A percentile compares a stretch with the other conserved stretches of the same genome.
These are phyloP conservation scores for Camelus bactrianus DNA, from an alignment of 2,113 vertebrate genomes.

Conservation along the genomic window DNA sequence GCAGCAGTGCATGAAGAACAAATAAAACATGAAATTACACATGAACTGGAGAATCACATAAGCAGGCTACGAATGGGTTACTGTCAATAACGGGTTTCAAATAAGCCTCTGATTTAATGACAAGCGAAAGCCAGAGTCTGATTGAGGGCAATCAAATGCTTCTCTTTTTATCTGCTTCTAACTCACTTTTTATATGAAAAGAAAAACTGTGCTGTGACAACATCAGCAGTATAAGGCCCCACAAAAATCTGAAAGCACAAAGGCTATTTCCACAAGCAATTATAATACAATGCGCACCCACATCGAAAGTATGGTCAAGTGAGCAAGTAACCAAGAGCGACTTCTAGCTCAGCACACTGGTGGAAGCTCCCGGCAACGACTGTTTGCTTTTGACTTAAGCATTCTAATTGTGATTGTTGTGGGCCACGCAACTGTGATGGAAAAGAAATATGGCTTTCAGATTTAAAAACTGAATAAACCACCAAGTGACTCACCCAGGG, in stretches of 20 bases:
- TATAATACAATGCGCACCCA: not conserved
- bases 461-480: constrained; percentile 8
- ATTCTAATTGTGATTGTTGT: not conserved
- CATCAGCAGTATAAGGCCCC: not conserved
- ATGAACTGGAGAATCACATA: not conserved
- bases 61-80: constrained; percentile 65
- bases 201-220: constrained; percentile 44
- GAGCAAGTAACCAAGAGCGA: constrained; percentile 1
- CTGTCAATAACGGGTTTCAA: constrained; percentile 73
- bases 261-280: not conserved
- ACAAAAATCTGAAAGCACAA: not conserved
- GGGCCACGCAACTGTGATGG: not conserved
- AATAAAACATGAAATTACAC: constrained; percentile 76
- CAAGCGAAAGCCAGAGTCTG: constrained; percentile 67
- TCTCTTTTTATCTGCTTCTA: constrained; percentile 69
- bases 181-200: constrained; percentile 61
- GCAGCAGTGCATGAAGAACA: constrained; percentile 60
- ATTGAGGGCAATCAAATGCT: constrained; percentile 77
- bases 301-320: not conserved
- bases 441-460: not conserved
- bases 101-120: constrained; percentile 78
- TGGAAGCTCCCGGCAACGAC: not conserved
- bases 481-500: not conserved
- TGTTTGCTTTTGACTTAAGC: not conserved
- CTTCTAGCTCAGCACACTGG: constrained; percentile 14